Base-by-base conservation (phyloP, 2,797 vertebrate genomes). In the Acrossocheilus fasciatus region DNA sequence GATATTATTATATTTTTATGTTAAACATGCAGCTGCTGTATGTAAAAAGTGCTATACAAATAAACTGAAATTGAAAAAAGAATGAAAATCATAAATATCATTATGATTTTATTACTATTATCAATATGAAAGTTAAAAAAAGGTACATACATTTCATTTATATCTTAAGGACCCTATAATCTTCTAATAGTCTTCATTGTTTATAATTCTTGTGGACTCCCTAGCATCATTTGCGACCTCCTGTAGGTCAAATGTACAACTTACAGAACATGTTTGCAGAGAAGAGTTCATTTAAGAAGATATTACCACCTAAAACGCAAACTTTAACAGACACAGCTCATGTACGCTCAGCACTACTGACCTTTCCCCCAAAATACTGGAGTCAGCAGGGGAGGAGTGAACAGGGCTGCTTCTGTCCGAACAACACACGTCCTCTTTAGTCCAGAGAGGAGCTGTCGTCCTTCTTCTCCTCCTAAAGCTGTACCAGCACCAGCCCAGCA, bases 401-500 rank as follows among this genome's bases (percentile, higher is more conserved):
- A 23, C 75, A 30, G 17, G 30, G 2, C 15, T 36, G 84, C 26
- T 76, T 81, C 30, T 17, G 54, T 30, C 57, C 9, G 2, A 30
- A 68, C 26, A 75, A 45, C 23, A 39, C 4, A 72, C 41, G n/a
- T 86, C 52, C 39, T 81, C 85, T 81, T 75, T 17, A 54, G 43
- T 36, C 18, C 54, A 57, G 17, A 73, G 26, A 59, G 77, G 43
- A 17, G 30, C 8, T 34, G 30, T 73, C 4, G 4, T n/a, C 5
- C 14, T 88, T 34, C 93, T 94, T 92, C 95, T 96, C 79, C 64
- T 96, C 41, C 91, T 90, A 26, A 94, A 94, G 86, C 94, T 93
- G 87, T 96, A 94, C 97, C 96, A 97, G 95, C 96, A 97, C 93
- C 95, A 96, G 85, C 96, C 94, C 0, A 96, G 91, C 57, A 97